Conservation (phyloP, 2,113 vertebrate genomes). For the Sciurus niger region DNA sequence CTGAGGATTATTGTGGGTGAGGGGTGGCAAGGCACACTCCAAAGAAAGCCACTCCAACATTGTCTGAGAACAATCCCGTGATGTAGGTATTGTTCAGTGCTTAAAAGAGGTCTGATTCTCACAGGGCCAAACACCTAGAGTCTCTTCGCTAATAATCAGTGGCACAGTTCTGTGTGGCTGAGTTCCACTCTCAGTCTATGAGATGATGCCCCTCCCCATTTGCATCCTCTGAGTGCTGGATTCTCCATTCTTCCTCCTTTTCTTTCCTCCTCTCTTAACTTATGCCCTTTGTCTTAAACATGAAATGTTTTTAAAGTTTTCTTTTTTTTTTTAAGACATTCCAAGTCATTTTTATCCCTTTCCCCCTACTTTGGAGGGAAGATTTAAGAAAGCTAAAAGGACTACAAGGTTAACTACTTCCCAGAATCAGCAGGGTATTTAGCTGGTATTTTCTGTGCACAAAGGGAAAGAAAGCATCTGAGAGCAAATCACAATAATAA, state of each 20-base stretch:
- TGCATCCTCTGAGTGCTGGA: background rate
- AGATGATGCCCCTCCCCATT: background rate
- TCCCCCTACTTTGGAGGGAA: background rate
- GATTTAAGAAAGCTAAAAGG: slow-evolving; percentile 55
- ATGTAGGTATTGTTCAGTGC: background rate
- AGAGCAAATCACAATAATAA: slow-evolving; percentile 75
- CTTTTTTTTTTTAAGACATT: background rate
- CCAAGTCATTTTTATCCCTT: background rate
- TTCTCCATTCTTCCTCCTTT: background rate
- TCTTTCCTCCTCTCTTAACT: background rate
- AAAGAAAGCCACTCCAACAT: background rate
- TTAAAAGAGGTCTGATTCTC: background rate
- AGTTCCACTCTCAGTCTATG: background rate
- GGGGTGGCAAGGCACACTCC: background rate
- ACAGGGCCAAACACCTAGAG: background rate
- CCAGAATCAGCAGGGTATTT: slow-evolving; percentile 63
- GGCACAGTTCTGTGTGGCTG: background rate
- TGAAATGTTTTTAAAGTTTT: background rate
- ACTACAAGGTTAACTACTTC: slow-evolving; percentile 46
- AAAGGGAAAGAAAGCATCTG: slow-evolving; percentile 49
- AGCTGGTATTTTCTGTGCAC: slow-evolving; percentile 64
- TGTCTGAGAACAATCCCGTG: background rate
- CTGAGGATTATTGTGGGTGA: background rate
- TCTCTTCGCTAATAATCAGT: background rate
- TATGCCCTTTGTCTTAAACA: background rate